A percentile compares a stretch with the other conserved stretches of the same genome.
Evolutionary conservation across 2,888 invertebrate species (phyloP).

Genomic region (Tholera decimalis): DNA sequence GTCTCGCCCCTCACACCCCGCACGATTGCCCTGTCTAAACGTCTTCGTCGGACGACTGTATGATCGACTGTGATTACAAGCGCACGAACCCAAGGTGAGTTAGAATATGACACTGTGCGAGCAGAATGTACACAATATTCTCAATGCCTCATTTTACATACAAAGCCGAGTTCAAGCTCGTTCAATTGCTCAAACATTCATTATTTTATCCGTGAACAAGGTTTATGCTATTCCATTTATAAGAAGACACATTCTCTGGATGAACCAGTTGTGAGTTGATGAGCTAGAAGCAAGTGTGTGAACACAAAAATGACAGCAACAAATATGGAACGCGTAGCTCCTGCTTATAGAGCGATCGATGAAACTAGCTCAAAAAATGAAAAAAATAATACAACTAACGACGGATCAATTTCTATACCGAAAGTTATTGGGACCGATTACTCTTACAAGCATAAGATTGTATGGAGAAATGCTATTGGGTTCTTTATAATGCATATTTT

Average conservation of each 20-base stretch:
- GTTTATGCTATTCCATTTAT: slow-evolving; percentile 33
- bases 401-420: slow-evolving; percentile 21
- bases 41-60: too few species aligned
- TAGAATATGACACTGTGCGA: too few species aligned
- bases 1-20: too few species aligned
- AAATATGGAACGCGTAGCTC: slow-evolving; percentile 24
- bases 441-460: slow-evolving; percentile 87
- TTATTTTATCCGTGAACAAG: slow-evolving; percentile 10
- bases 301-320: slow-evolving; percentile 38
- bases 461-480: slow-evolving; percentile 92
- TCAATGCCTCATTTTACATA: slow-evolving; percentile 32
- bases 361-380: slow-evolving; percentile 5
- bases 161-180: slow-evolving; percentile 48
- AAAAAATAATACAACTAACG: slow-evolving; percentile 4
- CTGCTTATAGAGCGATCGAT: slow-evolving; percentile 2
- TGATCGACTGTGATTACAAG: too few species aligned
- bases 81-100: too few species aligned
- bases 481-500: slow-evolving; percentile 91
- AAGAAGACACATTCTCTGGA: slow-evolving; percentile 1
- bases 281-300: slow-evolving; percentile 9
- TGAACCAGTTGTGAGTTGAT: slow-evolving; percentile 18
- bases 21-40: too few species aligned
- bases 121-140: slow-evolving; percentile 12
- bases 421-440: slow-evolving; percentile 76
- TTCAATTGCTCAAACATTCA: slow-evolving; percentile 29